Evolutionary conservation across 2,113 vertebrate species (phyloP).

Genomic region (Charadrius vociferus): DNA sequence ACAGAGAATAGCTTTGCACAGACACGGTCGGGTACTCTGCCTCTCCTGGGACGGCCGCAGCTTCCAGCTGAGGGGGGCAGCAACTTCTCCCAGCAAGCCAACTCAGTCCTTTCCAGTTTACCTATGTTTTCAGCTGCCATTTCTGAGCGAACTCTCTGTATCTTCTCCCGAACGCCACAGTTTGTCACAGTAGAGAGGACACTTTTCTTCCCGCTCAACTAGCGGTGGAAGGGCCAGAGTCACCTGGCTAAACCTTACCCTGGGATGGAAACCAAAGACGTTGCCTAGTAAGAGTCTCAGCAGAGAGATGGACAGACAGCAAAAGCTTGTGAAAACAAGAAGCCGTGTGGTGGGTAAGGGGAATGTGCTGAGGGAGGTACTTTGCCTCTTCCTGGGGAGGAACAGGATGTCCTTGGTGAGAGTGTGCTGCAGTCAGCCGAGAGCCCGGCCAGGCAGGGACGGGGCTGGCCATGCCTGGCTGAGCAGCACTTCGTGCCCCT

Average conservation of each 20-base stretch:
- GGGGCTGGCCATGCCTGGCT: constrained; percentile 24
- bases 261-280: background rate
- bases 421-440: constrained; percentile 41
- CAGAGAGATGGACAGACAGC: background rate
- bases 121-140: background rate
- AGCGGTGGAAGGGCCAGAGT: background rate
- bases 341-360: background rate
- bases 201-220: background rate
- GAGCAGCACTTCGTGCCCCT: constrained; percentile 33
- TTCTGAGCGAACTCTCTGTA: background rate
- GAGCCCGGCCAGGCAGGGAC: constrained; percentile 6
- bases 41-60: rapidly evolving
- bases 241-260: background rate
- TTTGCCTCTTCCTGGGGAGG: background rate
- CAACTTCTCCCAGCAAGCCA: background rate
- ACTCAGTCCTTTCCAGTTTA: background rate
- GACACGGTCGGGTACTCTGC: background rate
- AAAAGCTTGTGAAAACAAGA: background rate
- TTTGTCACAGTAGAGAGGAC: background rate
- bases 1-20: background rate
- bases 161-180: background rate
- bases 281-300: background rate
- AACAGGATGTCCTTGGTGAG: constrained; percentile 41
- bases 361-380: background rate
- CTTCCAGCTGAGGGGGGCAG: background rate